Percentiles rank a stretch among this genome's conserved stretches.
Evolutionary conservation across 2,113 vertebrate genomes (phyloP).

Genomic region (Oncorhynchus gorbuscha): DNA sequence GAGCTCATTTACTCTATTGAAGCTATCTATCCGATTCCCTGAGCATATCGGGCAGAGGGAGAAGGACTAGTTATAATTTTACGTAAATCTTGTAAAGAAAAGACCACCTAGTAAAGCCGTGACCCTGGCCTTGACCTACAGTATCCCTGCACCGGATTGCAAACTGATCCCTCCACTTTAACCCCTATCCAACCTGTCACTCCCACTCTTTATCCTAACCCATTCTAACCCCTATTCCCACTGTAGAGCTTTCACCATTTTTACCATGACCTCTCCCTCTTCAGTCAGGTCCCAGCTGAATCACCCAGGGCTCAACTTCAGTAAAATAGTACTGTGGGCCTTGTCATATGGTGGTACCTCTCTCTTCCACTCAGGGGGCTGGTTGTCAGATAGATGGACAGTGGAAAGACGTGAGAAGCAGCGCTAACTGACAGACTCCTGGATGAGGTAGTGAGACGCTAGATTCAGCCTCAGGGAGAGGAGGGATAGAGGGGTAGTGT

Average conservation of each 20-base stretch:
- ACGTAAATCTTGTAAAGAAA: constrained; percentile 33
- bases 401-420: not conserved
- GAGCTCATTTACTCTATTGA: too few species aligned
- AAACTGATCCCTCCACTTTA: not conserved
- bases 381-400: constrained; percentile 1
- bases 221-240: too few species aligned
- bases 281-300: not conserved
- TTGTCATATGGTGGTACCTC: not conserved
- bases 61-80: not conserved
- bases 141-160: constrained; percentile 15
- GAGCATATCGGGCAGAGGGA: not conserved
- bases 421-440: constrained; percentile 5
- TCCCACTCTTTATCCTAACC: constrained; percentile 18
- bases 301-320: not conserved
- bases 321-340: not conserved
- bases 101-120: constrained; percentile 23
- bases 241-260: too few species aligned
- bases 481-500: too few species aligned
- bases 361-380: not conserved
- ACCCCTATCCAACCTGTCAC: constrained; percentile 8
- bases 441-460: constrained; percentile 6
- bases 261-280: not conserved
- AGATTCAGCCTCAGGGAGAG: too few species aligned
- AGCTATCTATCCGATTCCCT: constrained; percentile 1
- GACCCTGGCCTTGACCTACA: constrained; percentile 47